These are phyloP conservation scores for Hypena proboscidalis DNA, from an alignment of 2,888 invertebrate species.

Conservation along the genomic window DNA sequence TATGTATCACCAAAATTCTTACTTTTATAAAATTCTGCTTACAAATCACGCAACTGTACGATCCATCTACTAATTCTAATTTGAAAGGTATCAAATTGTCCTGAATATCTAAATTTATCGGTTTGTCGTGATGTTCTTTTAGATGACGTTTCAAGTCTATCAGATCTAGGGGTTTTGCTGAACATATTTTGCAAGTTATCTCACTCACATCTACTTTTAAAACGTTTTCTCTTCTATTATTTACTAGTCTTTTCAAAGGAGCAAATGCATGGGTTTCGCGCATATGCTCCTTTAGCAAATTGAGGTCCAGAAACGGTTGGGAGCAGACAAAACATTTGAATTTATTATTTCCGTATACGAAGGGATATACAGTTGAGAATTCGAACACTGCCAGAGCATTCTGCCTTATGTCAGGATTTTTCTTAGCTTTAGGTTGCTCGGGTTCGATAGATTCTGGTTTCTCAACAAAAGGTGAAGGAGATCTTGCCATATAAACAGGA, in stretches of 20 bases:
- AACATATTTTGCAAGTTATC: conserved; percentile 69
- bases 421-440: conserved; percentile 25
- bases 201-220: conserved; percentile 75
- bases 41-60: conserved; percentile 73
- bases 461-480: conserved; percentile 27
- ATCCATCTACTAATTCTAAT: conserved; percentile 57
- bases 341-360: conserved; percentile 76
- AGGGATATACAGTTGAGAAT: conserved; percentile 75
- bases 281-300: conserved; percentile 68
- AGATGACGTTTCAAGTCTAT: conserved; percentile 67
- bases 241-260: conserved; percentile 68
- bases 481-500: conserved; percentile 45
- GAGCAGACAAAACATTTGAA: conserved; percentile 79
- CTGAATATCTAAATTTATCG: conserved; percentile 67
- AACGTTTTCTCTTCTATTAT: conserved; percentile 72
- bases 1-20: conserved; percentile 74
- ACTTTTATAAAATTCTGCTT: conserved; percentile 72
- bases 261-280: conserved; percentile 63
- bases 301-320: conserved; percentile 69
- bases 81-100: conserved; percentile 79
- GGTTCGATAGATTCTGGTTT: conserved; percentile 17
- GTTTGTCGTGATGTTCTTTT: conserved; percentile 65
- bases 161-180: conserved; percentile 51
- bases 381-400: conserved; percentile 75
- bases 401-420: conserved; percentile 64